Conservation (phyloP, 1,140 invertebrate species). For the Zaprionus inermis region DNA sequence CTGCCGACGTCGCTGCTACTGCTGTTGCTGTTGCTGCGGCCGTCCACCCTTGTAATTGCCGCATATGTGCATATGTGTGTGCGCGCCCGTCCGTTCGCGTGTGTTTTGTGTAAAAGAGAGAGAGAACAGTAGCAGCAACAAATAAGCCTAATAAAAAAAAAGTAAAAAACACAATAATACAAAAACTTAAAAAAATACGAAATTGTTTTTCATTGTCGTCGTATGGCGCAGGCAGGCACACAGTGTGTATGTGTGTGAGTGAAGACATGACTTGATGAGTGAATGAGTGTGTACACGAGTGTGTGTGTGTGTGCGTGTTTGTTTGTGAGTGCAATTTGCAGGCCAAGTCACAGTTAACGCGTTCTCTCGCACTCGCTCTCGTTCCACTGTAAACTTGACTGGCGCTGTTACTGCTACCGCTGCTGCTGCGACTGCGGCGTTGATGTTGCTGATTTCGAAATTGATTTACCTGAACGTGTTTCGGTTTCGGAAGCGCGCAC, state of each 20-base stretch:
- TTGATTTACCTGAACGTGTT: constrained; percentile 64
- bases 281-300: constrained; percentile 16
- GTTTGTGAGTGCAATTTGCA: constrained; percentile 46
- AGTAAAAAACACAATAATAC: constrained; percentile 59
- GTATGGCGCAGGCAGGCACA: constrained; percentile 8
- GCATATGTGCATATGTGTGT: constrained; percentile 33
- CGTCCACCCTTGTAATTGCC: constrained; percentile 74
- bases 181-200: constrained; percentile 49
- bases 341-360: constrained; percentile 18
- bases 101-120: constrained; percentile 29
- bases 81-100: constrained; percentile 29
- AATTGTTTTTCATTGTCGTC: constrained; percentile 61
- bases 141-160: constrained; percentile 47
- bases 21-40: constrained; percentile 28
- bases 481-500: constrained; percentile 46
- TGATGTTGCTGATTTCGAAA: constrained; percentile 67
- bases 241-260: constrained; percentile 13
- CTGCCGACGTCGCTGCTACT: constrained; percentile 18
- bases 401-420: constrained; percentile 6
- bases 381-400: constrained; percentile 21
- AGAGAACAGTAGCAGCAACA: constrained; percentile 42
- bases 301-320: constrained; percentile 13
- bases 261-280: constrained; percentile 15
- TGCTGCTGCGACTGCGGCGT: constrained; percentile 12
- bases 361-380: constrained; percentile 7